Conservation (phyloP, 2,113 vertebrate species). For the Labeo catla region DNA sequence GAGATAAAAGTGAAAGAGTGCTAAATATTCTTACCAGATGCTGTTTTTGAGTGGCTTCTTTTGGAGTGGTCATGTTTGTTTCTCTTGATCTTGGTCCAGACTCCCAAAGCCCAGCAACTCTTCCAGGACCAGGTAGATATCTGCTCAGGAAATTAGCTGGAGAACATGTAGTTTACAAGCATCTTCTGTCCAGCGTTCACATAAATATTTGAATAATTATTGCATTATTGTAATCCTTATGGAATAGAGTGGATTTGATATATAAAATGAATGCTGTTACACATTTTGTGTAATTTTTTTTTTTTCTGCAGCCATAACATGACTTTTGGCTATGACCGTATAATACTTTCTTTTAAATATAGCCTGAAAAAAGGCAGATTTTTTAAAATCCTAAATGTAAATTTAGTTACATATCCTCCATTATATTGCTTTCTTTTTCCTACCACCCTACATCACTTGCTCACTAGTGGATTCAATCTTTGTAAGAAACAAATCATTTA, state of each 20-base stretch:
- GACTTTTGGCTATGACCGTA: too few relatives aligned
- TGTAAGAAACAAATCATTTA: too few relatives aligned
- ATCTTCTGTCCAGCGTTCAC: neutral
- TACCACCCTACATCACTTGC: too few relatives aligned
- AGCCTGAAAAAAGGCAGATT: too few relatives aligned
- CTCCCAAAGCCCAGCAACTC: constrained; percentile 36
- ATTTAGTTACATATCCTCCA: too few relatives aligned
- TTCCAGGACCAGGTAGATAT: constrained; percentile 49
- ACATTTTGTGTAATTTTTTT: neutral
- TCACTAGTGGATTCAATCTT: too few relatives aligned
- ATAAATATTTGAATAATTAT: constrained; percentile 26
- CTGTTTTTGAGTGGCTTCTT: constrained; percentile 48
- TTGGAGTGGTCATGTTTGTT: constrained; percentile 49
- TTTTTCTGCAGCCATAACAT: too few relatives aligned
- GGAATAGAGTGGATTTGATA: neutral
- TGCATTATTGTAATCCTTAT: neutral
- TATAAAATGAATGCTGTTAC: neutral
- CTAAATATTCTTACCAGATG: constrained; percentile 58
- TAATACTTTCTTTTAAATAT: too few relatives aligned
- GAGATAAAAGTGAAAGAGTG: constrained; percentile 12
- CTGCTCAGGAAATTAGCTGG: constrained; percentile 35
- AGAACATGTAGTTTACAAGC: constrained; percentile 23
- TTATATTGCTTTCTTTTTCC: too few relatives aligned
- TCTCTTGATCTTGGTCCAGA: constrained; percentile 57
- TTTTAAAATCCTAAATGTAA: too few relatives aligned